These are phyloP conservation scores for Paralichthys olivaceus DNA, from an alignment of 2,113 vertebrate species.

Conservation along the genomic window DNA sequence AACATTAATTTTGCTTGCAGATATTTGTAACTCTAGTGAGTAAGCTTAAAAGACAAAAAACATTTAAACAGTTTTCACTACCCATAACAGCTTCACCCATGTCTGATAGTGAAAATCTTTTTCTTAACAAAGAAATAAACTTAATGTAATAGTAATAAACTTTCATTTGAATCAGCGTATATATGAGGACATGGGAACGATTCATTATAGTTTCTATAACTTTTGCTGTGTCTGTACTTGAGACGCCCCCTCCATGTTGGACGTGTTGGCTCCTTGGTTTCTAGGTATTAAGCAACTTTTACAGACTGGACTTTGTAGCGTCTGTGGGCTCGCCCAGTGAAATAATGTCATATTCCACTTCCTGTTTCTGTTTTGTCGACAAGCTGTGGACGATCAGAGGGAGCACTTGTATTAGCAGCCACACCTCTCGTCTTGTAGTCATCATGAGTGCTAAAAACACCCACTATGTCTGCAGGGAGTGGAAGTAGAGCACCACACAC, in stretches of 20 bases:
- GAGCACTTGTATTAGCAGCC: background rate
- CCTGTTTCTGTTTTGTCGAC: background rate
- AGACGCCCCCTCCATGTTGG: no score
- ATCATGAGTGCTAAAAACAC: background rate
- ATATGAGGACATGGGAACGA: background rate
- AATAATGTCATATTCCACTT: constrained; percentile 1
- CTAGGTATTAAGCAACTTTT: background rate
- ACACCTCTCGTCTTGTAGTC: background rate
- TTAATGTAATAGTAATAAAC: background rate
- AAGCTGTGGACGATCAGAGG: background rate
- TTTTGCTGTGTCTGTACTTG: no score
- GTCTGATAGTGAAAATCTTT: no score
- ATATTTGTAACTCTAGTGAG: no score
- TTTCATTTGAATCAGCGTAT: background rate
- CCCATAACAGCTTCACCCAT: no score
- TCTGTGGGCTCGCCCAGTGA: background rate
- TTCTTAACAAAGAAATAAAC: background rate
- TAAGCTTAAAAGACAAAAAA: no score
- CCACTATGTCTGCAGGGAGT: background rate
- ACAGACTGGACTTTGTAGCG: background rate
- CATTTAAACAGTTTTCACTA: no score
- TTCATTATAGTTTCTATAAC: no score
- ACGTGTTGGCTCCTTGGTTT: background rate
- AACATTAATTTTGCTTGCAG: no score
- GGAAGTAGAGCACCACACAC: background rate